These are phyloP conservation scores for Stictonetta naevosa DNA, from an alignment of 2,113 vertebrate genomes.

Conservation along the genomic window DNA sequence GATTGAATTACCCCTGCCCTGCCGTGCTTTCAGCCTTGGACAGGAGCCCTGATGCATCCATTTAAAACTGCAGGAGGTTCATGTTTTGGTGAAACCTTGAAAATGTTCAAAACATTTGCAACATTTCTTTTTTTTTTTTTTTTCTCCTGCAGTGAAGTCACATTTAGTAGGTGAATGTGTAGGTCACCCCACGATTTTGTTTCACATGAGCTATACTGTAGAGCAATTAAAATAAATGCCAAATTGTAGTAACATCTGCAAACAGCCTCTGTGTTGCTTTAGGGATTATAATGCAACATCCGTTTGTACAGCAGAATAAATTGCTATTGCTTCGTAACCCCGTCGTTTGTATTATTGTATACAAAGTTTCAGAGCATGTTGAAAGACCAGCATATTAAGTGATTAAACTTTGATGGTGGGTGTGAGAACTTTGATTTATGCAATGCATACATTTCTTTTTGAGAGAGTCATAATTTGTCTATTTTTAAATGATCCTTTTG, in stretches of 20 bases:
- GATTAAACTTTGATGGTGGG: conserved; percentile 66
- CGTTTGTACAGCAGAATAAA: conserved; percentile 67
- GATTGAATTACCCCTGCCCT: conserved; percentile 53
- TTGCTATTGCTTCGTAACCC: conserved; percentile 67
- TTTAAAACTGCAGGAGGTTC: neutral
- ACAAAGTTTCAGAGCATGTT: conserved; percentile 66
- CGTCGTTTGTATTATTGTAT: conserved; percentile 66
- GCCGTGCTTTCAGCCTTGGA: neutral
- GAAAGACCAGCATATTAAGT: conserved; percentile 69
- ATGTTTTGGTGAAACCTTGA: neutral
- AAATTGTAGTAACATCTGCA: conserved; percentile 57
- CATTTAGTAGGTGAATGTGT: neutral
- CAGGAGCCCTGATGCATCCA: neutral
- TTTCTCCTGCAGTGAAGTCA: neutral
- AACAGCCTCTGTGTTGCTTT: conserved; percentile 56
- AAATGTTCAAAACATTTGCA: neutral
- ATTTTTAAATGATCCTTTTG: conserved; percentile 46
- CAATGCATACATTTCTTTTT: conserved; percentile 54
- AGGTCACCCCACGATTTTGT: conserved; percentile 33
- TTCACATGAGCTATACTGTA: conserved; percentile 22
- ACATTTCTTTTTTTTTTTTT: neutral
- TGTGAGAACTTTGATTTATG: conserved; percentile 72
- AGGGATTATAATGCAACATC: conserved; percentile 71
- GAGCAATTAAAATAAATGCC: conserved; percentile 54
- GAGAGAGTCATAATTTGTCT: conserved; percentile 51